These are phyloP conservation scores for Fundulus diaphanus DNA, from an alignment of 2,797 vertebrate species.

Conservation along the genomic window DNA sequence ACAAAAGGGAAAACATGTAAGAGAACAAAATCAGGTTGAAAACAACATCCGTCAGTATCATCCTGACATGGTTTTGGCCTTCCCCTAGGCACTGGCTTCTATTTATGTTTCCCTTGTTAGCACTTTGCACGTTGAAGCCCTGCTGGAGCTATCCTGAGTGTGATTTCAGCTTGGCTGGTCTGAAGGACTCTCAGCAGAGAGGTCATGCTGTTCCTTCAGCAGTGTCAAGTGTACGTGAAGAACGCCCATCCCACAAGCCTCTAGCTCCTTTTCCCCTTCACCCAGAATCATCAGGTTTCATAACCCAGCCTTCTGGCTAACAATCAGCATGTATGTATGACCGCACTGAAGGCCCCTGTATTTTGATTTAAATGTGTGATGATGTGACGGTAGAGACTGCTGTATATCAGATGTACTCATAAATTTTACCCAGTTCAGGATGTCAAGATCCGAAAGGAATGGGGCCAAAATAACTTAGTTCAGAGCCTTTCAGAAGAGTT, in stretches of 20 bases:
- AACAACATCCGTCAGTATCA: slow-evolving; percentile 39
- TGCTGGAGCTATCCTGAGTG: slow-evolving; percentile 37
- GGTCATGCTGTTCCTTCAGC: slow-evolving; percentile 67
- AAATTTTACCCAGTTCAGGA: background rate
- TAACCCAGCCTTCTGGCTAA: slow-evolving; percentile 43
- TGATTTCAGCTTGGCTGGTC: slow-evolving; percentile 31
- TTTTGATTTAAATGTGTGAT: slow-evolving; percentile 36
- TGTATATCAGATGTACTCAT: slow-evolving; percentile 1
- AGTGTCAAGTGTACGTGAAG: slow-evolving; percentile 55
- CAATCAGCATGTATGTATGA: slow-evolving; percentile 24
- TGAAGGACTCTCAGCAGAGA: slow-evolving; percentile 26
- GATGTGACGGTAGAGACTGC: slow-evolving; percentile 44
- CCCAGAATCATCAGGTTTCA: slow-evolving; percentile 59
- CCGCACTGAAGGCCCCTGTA: slow-evolving; percentile 48
- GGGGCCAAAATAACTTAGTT: background rate
- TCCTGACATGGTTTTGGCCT: slow-evolving; percentile 38
- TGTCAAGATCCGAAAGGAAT: background rate
- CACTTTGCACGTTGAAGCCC: slow-evolving; percentile 19
- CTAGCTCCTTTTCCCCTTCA: slow-evolving; percentile 12
- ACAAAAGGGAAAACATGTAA: slow-evolving; percentile 7
- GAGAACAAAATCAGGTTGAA: slow-evolving; percentile 27
- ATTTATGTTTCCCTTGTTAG: slow-evolving; percentile 37
- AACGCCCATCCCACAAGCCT: slow-evolving; percentile 7
- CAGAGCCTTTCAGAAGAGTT: background rate
- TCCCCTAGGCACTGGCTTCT: slow-evolving; percentile 26